Conservation (phyloP, 2,797 vertebrate genomes). For the Mormyrops boulengeri region DNA sequence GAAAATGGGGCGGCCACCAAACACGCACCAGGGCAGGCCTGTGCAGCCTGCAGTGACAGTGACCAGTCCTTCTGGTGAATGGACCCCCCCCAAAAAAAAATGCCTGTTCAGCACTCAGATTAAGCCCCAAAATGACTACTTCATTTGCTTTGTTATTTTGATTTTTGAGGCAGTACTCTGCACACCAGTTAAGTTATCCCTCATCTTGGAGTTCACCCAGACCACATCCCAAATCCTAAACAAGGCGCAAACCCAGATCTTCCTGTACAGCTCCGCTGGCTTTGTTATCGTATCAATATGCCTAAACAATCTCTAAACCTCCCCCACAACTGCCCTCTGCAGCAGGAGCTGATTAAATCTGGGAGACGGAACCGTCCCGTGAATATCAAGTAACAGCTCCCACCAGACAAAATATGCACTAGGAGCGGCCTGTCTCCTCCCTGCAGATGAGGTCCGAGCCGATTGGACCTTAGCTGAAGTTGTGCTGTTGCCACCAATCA, state of each 20-base stretch:
- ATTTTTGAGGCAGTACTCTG: slow-evolving; percentile 24
- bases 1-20: neutral
- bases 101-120: slow-evolving; percentile 25
- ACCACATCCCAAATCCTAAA: slow-evolving; percentile 37
- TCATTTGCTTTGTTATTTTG: neutral
- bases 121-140: slow-evolving; percentile 10
- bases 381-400: slow-evolving; percentile 57
- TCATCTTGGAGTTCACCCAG: slow-evolving; percentile 28
- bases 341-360: slow-evolving; percentile 55
- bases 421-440: slow-evolving; percentile 44
- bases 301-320: slow-evolving; percentile 45
- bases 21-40: neutral
- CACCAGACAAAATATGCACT: slow-evolving; percentile 45
- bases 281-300: slow-evolving; percentile 46
- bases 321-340: slow-evolving; percentile 45
- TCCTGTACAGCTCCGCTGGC: slow-evolving; percentile 35
- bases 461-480: neutral
- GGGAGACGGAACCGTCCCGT: slow-evolving; percentile 52
- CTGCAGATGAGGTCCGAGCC: neutral
- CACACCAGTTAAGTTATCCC: slow-evolving; percentile 31
- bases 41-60: neutral
- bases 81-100: neutral
- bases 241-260: slow-evolving; percentile 33
- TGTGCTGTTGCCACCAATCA: neutral
- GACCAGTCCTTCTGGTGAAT: neutral